These are phyloP conservation scores for Steinernema khuongi DNA, from an alignment of 1,140 invertebrate species.

Conservation along the genomic window DNA sequence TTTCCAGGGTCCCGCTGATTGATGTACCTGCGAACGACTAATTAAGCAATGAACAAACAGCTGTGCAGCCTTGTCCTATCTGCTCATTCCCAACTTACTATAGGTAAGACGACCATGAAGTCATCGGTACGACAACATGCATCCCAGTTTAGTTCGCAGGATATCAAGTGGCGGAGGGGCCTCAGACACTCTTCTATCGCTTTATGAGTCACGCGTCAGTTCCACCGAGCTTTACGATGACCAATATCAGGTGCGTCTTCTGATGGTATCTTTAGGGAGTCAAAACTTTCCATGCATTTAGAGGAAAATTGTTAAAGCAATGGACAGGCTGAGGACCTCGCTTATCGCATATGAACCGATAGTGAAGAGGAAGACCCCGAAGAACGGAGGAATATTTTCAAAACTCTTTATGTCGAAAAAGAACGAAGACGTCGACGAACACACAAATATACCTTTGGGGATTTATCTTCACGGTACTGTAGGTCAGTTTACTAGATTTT, in stretches of 20 bases:
- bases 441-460: slow-evolving; percentile 48
- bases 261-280: neutral
- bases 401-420: neutral
- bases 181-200: neutral
- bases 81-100: neutral
- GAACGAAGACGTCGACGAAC: slow-evolving; percentile 18
- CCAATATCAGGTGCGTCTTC: neutral
- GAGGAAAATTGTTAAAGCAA: neutral
- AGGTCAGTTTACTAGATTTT: slow-evolving; percentile 51
- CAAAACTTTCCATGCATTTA: neutral
- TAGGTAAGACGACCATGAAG: too few relatives aligned
- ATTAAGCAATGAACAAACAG: neutral
- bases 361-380: neutral
- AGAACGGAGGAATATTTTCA: neutral
- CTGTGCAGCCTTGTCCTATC: neutral
- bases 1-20: too few relatives aligned
- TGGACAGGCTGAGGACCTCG: neutral
- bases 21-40: too few relatives aligned
- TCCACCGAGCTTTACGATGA: neutral
- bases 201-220: neutral
- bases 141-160: neutral
- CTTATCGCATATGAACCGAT: neutral
- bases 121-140: neutral
- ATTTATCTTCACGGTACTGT: slow-evolving; percentile 65
- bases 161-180: neutral